phyloP scores from a whole-genome alignment of 2,113 vertebrate genomes.

The Rhagologus leucostigma region DNA sequence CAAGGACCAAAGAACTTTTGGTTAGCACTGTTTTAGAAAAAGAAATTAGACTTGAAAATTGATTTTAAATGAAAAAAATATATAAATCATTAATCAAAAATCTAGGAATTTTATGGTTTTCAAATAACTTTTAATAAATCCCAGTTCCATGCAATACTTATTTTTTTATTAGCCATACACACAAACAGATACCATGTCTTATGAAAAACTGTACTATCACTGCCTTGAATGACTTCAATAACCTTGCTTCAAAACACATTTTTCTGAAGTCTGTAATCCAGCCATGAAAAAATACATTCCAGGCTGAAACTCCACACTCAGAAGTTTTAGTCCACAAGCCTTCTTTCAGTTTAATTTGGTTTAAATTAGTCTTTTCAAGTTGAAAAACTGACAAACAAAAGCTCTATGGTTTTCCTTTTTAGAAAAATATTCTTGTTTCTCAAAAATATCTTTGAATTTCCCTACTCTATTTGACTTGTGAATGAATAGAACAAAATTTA shows the following conservation, averaged over 20 bases:
- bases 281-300: neutral
- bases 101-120: neutral
- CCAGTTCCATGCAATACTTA: neutral
- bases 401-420: neutral
- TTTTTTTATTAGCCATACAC: neutral
- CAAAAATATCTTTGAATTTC: neutral
- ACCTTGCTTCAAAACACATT: neutral
- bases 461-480: neutral
- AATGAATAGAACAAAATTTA: neutral
- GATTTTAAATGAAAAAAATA: neutral
- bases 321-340: neutral
- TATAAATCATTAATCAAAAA: neutral
- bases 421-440: neutral
- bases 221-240: neutral
- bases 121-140: neutral
- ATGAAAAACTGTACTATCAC: neutral
- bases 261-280: neutral
- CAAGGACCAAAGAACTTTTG: neutral
- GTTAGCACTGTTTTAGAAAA: neutral
- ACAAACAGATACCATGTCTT: neutral
- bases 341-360: neutral
- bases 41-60: neutral
- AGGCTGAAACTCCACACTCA: neutral
- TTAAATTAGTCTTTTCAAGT: slow-evolving; percentile 18
- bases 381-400: neutral